Base-by-base conservation (phyloP, 2,888 invertebrate genomes). In the Scelioninae gen. 1 region DNA sequence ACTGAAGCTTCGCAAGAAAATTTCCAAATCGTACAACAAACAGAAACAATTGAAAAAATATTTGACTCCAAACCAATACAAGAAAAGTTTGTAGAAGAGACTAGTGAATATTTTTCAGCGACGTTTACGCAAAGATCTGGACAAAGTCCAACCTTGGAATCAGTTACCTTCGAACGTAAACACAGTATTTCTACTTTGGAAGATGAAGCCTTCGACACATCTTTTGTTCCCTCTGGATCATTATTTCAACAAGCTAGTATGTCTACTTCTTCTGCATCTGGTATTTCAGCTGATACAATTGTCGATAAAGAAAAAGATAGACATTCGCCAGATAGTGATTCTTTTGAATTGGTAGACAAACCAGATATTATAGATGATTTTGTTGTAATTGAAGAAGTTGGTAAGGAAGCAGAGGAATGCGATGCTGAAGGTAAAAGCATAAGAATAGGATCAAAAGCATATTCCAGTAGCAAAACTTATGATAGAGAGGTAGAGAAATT, bases 291-390 rank as follows among this genome's bases (percentile, higher is more conserved):
- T 9, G 92, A 92, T 58, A 92, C 92, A 0, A 90, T 92, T 0
- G 83, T 92, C 0, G 92, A 90, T 23, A 91, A 89, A 56, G 92
- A 91, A 5, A 88, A 85, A 15, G 91, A 91, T 32, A 86, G 91
- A 38, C 88, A 96, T 86, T 97, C 97, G 0, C 96, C 96, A 0
- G 95, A 94, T 9, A 96, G 96, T 88, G 97, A 97, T 90, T 97
- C 97, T 29, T 97, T 97, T 91, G 97, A 97, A 93, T 94, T 97
- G 94, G 93, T 97, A 0, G 97, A 97, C 87, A 97, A 96, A 89
- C 97, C 97, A 0, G 96, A 96, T 89, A 95, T 97, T 86, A 96
- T 96, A 85, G 97, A 97, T 88, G 97, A 97, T 87, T 97, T 97
- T 89, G 96, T 97, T 0, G 96, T 97, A 0, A 96, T 97, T 83